These are phyloP conservation scores for Cnemophilus loriae DNA, from an alignment of 2,113 vertebrate species.

Conservation along the genomic window DNA sequence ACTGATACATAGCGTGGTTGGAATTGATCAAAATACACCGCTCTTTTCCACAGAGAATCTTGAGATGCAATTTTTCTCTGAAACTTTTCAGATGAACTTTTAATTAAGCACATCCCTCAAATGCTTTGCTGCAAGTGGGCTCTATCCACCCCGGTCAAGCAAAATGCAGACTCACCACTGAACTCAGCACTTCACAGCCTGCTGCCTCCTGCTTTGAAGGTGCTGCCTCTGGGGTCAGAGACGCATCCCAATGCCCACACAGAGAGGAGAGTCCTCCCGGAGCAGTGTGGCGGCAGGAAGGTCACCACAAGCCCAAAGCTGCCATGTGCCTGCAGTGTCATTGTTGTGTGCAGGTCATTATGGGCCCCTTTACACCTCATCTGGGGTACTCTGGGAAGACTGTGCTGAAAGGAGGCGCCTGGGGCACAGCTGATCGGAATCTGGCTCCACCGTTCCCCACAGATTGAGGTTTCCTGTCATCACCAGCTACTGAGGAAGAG, in stretches of 20 bases:
- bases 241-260: neutral
- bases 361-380: neutral
- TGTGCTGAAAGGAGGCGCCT: neutral
- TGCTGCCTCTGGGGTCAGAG: neutral
- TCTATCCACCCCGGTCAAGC: neutral
- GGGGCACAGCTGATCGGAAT: neutral
- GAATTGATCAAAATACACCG: neutral
- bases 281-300: neutral
- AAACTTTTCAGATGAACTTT: neutral
- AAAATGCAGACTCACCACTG: neutral
- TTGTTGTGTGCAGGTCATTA: accelerated
- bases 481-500: neutral
- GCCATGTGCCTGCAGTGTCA: neutral
- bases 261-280: neutral
- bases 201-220: neutral
- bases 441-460: accelerated
- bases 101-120: neutral
- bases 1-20: neutral
- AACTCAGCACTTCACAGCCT: neutral
- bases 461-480: neutral
- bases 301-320: neutral
- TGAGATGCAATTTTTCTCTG: neutral
- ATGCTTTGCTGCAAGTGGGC: neutral
- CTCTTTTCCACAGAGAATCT: neutral
- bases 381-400: neutral